Conservation (phyloP, 2,888 invertebrate genomes). For the Rugalucina vietnamica region DNA sequence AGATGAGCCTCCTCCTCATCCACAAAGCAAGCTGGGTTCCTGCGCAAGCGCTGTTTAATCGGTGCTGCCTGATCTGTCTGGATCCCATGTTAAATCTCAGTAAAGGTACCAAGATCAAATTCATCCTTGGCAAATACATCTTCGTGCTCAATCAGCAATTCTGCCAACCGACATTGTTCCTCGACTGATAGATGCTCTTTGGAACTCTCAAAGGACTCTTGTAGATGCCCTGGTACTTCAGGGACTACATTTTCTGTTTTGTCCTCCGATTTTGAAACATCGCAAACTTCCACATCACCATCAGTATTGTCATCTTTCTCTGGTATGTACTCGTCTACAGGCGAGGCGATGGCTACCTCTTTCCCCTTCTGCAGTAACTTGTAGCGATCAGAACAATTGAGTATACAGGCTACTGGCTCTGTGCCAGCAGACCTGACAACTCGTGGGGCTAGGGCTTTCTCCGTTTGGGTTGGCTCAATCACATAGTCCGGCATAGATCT, state of each 20-base stretch:
- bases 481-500: background rate
- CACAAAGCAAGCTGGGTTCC: conserved; percentile 49
- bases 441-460: background rate
- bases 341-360: background rate
- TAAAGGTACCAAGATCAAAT: conserved; percentile 45
- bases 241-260: background rate
- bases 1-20: conserved; percentile 47
- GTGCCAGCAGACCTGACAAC: background rate
- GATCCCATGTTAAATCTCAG: conserved; percentile 43
- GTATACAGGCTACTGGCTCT: background rate
- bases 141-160: background rate
- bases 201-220: background rate
- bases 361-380: background rate
- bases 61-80: conserved; percentile 31
- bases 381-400: background rate
- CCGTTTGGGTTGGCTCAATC: background rate
- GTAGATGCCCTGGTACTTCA: background rate
- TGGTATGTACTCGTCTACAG: background rate
- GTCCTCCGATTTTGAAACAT: background rate
- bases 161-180: background rate
- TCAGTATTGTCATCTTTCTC: background rate
- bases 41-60: conserved; percentile 44
- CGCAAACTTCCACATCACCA: background rate
- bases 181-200: background rate
- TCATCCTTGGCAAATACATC: conserved; percentile 54